These are phyloP conservation scores for Ceriagrion tenellum DNA, from an alignment of 2,888 invertebrate species.

Conservation along the genomic window DNA sequence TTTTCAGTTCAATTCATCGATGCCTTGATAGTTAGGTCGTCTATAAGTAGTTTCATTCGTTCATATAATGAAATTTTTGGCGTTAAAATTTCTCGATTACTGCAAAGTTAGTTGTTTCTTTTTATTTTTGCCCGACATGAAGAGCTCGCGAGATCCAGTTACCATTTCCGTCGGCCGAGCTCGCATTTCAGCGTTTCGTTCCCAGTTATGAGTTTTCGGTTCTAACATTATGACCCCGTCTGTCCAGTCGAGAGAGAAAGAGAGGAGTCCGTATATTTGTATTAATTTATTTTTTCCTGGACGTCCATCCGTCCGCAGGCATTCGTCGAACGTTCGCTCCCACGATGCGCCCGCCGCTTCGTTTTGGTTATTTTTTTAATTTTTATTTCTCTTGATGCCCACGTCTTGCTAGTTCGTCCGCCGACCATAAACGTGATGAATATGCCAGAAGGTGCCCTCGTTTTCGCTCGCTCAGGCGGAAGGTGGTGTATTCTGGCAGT, in stretches of 20 bases:
- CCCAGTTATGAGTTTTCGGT: not conserved
- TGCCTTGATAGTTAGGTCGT: too few relatives aligned
- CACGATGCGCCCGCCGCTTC: not conserved
- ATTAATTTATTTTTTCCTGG: not conserved
- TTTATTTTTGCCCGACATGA: too few relatives aligned
- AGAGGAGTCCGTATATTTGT: not conserved
- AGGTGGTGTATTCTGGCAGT: not conserved
- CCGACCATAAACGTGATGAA: conserved; percentile 16
- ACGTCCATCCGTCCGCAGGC: not conserved
- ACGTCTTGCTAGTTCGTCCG: not conserved
- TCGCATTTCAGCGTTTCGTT: not conserved
- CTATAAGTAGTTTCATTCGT: too few relatives aligned
- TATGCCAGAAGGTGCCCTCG: conserved; percentile 7
- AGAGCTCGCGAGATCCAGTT: too few relatives aligned
- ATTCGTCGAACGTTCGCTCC: not conserved
- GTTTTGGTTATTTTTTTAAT: too few relatives aligned
- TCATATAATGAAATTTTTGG: too few relatives aligned
- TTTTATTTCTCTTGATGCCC: not conserved
- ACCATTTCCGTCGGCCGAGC: not conserved
- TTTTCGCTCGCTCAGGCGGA: not conserved
- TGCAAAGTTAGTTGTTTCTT: too few relatives aligned
- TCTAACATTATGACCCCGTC: not conserved
- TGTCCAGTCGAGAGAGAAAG: not conserved
- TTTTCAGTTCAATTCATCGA: too few relatives aligned
- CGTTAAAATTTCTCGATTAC: too few relatives aligned